phyloP scores from a whole-genome alignment of 1,140 invertebrate genomes.

The Drosophila sucinea region DNA sequence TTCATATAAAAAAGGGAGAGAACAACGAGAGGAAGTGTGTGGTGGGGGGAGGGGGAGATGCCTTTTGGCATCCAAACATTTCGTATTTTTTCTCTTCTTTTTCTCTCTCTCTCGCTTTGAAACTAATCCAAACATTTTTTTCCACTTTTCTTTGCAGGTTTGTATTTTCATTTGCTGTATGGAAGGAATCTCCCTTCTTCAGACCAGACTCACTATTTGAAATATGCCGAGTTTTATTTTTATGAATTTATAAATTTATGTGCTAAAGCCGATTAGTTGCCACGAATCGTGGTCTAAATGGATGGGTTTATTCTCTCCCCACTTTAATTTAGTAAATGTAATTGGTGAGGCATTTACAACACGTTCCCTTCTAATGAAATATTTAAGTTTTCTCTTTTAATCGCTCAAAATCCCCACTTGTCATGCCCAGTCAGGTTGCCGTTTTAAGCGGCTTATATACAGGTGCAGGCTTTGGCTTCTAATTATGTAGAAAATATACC shows the following conservation, averaged over 20 bases:
- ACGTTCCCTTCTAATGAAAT: constrained; percentile 24
- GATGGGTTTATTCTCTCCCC: constrained; percentile 9
- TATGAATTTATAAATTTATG: constrained; percentile 56
- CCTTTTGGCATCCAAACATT: constrained; percentile 48
- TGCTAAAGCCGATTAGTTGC: constrained; percentile 65
- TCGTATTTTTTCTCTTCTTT: constrained; percentile 12
- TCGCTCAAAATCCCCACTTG: constrained; percentile 1
- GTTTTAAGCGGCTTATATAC: neutral
- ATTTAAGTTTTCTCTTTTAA: constrained; percentile 4
- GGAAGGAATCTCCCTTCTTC: constrained; percentile 6
- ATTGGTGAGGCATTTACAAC: constrained; percentile 43
- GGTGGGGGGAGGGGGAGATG: constrained; percentile 30
- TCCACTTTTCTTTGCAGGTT: constrained; percentile 65
- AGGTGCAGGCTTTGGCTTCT: neutral
- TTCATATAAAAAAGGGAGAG: constrained; percentile 9
- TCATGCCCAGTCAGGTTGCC: constrained; percentile 41
- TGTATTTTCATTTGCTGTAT: constrained; percentile 66
- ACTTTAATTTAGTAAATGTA: constrained; percentile 74
- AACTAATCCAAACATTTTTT: constrained; percentile 45
- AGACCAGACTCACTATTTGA: constrained; percentile 34
- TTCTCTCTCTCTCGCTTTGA: constrained; percentile 17
- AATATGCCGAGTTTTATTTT: constrained; percentile 42
- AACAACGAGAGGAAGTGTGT: neutral
- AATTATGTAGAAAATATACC: neutral
- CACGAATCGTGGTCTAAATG: constrained; percentile 23